Percentiles rank a stretch among this genome's conserved stretches.
phyloP scores from a whole-genome alignment of 2,888 invertebrate genomes.

The Petrolisthes manimaculis region DNA sequence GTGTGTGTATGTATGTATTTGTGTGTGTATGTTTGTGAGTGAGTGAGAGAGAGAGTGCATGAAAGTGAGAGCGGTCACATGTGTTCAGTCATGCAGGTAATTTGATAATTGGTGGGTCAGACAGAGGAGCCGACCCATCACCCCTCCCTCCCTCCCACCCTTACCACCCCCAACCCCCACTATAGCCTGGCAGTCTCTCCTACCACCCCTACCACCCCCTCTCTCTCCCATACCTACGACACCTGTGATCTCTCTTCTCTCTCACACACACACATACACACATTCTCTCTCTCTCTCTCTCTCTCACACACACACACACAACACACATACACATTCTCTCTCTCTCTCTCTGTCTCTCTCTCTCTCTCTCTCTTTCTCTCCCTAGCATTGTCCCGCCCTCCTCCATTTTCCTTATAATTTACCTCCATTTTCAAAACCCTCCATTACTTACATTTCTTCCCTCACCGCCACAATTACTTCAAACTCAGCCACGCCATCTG shows the following conservation, averaged over 20 bases:
- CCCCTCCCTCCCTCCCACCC: background rate
- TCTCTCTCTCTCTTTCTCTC: conserved; percentile 32
- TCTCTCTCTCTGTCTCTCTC: conserved; percentile 28
- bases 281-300: background rate
- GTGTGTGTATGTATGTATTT: background rate
- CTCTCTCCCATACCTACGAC: background rate
- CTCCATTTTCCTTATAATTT: background rate
- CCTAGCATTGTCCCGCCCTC: background rate
- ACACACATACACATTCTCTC: background rate
- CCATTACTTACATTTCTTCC: background rate
- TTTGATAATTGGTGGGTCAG: conserved; percentile 5
- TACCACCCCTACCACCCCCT: background rate
- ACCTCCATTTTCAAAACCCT: background rate
- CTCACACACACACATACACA: background rate
- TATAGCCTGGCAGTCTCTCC: no score
- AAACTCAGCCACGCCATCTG: background rate
- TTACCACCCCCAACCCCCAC: no score
- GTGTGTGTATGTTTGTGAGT: background rate
- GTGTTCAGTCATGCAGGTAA: conserved; percentile 17
- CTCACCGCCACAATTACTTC: background rate
- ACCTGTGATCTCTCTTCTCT: background rate
- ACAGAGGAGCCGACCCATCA: background rate
- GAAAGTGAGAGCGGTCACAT: background rate
- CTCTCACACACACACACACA: background rate
- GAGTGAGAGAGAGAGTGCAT: background rate